Base-by-base conservation (phyloP, 2,113 vertebrate genomes). In the Cheirogaleus medius region DNA sequence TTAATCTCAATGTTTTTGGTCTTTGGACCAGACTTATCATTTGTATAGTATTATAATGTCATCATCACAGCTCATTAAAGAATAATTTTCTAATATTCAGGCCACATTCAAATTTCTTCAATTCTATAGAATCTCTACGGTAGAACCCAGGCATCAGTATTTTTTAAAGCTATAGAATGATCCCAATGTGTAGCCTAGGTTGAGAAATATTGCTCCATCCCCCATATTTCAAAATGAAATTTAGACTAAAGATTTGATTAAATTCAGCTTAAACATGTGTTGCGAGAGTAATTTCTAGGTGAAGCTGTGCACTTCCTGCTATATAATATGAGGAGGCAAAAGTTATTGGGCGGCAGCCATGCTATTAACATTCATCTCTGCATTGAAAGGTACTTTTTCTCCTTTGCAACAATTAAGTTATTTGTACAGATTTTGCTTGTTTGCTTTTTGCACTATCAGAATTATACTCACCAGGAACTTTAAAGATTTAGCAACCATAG, bases 1-100 rank as follows among this genome's bases (percentile, higher is more conserved):
- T 20, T 49, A 34, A 66, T 90, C 73, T 90, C 18, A 49, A 25
- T 60, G 29, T 56, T 66, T 89, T 90, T 58, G 32, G 42, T 69
- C 20, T 87, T 58, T 58, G 23, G 52, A 32, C 66, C 27, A 58
- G 27, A 34, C 27, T 91, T 56, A 39, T 27, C 47, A 60, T 34
- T 58, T 58, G 3, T 56, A 14, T 68, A 42, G 11, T 74, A 49
- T 68, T 21, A 68, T 17, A 42, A 76, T 5, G 44, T 49, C 49
- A 92, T 81, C 37, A 68, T 69, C 37, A 49, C 20, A 60, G 39
- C 56, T 86, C 73, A 90, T 81, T 64, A 83, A 76, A 37, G 17
- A 88, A 56, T 37, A 60, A 47, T 56, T 82, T 5, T 56, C 25
- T 64, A 64, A 39, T 64, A 54, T 37, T 47, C 32, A 60, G 34